A percentile compares a stretch with the other conserved stretches of the same genome.
Conservation (phyloP, 2,888 invertebrate species). For the Anarsia innoxiella region DNA sequence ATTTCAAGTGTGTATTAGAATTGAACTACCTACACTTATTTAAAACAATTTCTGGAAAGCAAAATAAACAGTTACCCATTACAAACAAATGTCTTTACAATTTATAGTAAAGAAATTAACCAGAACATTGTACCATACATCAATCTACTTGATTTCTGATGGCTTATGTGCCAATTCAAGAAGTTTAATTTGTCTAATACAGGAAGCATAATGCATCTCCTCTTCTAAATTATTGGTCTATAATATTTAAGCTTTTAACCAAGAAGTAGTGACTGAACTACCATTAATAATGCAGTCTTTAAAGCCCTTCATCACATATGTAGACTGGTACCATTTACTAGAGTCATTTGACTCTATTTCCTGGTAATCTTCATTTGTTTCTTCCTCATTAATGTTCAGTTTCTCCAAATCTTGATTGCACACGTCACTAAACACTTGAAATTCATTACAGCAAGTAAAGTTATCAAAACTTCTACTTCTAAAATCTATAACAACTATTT, state of each 20-base stretch:
- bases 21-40: no score
- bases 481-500: slow-evolving; percentile 53
- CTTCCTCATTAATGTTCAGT: slow-evolving; percentile 26
- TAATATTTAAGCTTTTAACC: slow-evolving; percentile 41
- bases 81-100: no score
- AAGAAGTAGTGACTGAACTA: slow-evolving; percentile 67
- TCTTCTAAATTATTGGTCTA: neutral
- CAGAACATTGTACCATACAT: no score
- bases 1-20: no score
- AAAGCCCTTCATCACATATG: slow-evolving; percentile 73
- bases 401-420: slow-evolving; percentile 29
- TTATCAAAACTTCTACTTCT: slow-evolving; percentile 34
- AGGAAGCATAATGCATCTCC: neutral
- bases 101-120: no score
- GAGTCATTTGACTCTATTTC: slow-evolving; percentile 53
- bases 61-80: no score
- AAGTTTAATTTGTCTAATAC: neutral
- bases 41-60: no score
- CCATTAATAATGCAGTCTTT: slow-evolving; percentile 75
- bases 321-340: slow-evolving; percentile 71
- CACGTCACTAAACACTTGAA: slow-evolving; percentile 57
- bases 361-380: slow-evolving; percentile 29
- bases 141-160: no score
- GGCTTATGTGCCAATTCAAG: neutral
- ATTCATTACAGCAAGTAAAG: slow-evolving; percentile 53